phyloP scores from a whole-genome alignment of 2,888 invertebrate species.

The Clanis bilineata region DNA sequence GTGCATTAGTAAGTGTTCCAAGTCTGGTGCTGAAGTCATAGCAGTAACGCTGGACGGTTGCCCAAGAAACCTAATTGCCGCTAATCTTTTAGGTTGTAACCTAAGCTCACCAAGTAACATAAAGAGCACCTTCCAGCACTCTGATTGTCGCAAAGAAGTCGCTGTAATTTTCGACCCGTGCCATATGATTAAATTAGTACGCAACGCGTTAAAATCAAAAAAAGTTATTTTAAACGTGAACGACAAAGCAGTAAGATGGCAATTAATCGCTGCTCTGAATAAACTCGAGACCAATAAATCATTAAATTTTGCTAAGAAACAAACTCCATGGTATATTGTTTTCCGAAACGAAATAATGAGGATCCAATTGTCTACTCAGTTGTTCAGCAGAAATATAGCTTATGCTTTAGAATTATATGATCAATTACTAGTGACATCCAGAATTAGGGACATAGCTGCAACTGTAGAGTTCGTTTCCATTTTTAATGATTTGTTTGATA shows the following conservation, averaged over 20 bases:
- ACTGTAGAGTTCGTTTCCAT: conserved; percentile 22
- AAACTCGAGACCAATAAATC: not conserved
- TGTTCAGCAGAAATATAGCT: conserved; percentile 20
- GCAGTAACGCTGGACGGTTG: not conserved
- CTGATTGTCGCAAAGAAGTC: not conserved
- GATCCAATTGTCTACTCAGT: conserved; percentile 13
- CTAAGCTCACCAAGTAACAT: not conserved
- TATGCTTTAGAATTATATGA: conserved; percentile 12
- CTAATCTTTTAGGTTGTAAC: not conserved
- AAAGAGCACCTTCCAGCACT: not conserved
- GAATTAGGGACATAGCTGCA: conserved; percentile 19
- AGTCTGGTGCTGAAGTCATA: not conserved
- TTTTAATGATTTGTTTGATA: conserved; percentile 23
- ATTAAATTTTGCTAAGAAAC: conserved; percentile 15
- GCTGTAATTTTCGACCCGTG: not conserved
- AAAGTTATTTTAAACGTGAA: not conserved
- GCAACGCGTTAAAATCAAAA: not conserved
- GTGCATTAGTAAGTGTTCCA: not conserved
- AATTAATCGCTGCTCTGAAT: not conserved
- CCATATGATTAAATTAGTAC: not conserved
- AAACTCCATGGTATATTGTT: conserved; percentile 5
- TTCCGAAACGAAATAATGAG: conserved; percentile 19
- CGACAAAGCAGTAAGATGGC: not conserved
- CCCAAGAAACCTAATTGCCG: not conserved
- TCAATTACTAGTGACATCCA: conserved; percentile 16